phyloP scores from a whole-genome alignment of 2,797 vertebrate genomes.

The Enteromius thamalakanensis region DNA sequence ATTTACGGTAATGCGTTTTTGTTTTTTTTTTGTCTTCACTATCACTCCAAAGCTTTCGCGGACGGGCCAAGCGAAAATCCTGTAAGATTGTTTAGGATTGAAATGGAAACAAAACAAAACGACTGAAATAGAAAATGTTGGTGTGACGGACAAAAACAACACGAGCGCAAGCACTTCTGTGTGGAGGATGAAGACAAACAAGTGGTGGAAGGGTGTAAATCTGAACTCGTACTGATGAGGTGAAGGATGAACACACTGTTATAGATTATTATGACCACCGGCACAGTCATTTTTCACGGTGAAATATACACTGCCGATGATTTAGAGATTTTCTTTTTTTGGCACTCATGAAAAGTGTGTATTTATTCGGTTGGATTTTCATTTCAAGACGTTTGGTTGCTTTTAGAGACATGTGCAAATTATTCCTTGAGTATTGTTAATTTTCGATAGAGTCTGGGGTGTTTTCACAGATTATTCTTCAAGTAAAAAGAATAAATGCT shows the following conservation, averaged over 20 bases:
- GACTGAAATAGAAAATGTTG: slow-evolving; percentile 33
- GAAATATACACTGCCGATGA: slow-evolving; percentile 28
- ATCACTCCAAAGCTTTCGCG: slow-evolving; percentile 60
- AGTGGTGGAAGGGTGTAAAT: slow-evolving; percentile 24
- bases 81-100: slow-evolving; percentile 48
- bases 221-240: slow-evolving; percentile 34
- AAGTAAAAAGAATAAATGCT: slow-evolving; percentile 11
- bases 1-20: slow-evolving; percentile 81
- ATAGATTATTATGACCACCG: slow-evolving; percentile 21
- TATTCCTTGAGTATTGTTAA: slow-evolving; percentile 1
- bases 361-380: slow-evolving; percentile 28
- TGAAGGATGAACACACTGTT: slow-evolving; percentile 38
- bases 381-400: slow-evolving; percentile 25
- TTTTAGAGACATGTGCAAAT: slow-evolving; percentile 15
- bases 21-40: slow-evolving; percentile 54
- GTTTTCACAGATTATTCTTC: slow-evolving; percentile 2
- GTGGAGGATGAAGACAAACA: slow-evolving; percentile 40
- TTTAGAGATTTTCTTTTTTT: neutral
- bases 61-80: slow-evolving; percentile 34
- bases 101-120: slow-evolving; percentile 30
- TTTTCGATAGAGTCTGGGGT: slow-evolving; percentile 8
- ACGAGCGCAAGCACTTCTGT: slow-evolving; percentile 57
- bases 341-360: neutral
- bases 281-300: slow-evolving; percentile 27
- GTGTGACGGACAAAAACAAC: slow-evolving; percentile 50